phyloP scores from a whole-genome alignment of 2,888 invertebrate genomes.

The Orthosia cruda region DNA sequence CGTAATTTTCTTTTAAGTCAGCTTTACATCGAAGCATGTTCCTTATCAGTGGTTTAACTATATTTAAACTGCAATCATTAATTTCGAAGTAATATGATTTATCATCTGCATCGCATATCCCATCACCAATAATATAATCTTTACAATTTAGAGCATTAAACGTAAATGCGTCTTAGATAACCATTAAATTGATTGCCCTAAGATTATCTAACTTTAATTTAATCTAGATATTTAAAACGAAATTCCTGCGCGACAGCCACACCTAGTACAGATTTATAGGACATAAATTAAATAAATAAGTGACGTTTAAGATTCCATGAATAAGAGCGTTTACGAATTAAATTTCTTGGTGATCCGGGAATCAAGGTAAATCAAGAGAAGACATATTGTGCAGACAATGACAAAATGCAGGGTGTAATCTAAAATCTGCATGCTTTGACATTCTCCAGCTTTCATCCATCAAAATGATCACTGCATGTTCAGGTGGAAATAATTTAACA shows the following conservation, averaged over 20 bases:
- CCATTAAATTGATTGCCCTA: slow-evolving; percentile 40
- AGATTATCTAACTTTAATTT: slow-evolving; percentile 30
- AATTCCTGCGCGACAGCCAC: slow-evolving; percentile 40
- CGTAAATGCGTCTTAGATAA: slow-evolving; percentile 23
- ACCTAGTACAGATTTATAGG: slow-evolving; percentile 50
- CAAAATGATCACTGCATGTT: neutral
- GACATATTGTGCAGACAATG: neutral
- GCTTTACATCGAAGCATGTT: slow-evolving; percentile 53
- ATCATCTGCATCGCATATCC: slow-evolving; percentile 30
- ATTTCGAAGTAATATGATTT: slow-evolving; percentile 26
- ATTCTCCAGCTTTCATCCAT: neutral
- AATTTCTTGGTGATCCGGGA: slow-evolving; percentile 37
- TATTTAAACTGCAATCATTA: slow-evolving; percentile 40
- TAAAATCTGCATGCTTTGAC: neutral
- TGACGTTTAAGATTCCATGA: slow-evolving; percentile 43
- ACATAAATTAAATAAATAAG: slow-evolving; percentile 50
- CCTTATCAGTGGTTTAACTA: slow-evolving; percentile 49
- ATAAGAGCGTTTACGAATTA: slow-evolving; percentile 34
- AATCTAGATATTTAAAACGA: slow-evolving; percentile 54
- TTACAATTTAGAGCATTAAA: slow-evolving; percentile 13
- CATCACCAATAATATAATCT: slow-evolving; percentile 23
- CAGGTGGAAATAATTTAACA: neutral
- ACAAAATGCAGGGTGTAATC: neutral
- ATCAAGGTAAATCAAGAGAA: slow-evolving; percentile 10
- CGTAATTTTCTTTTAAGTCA: slow-evolving; percentile 33